These are phyloP conservation scores for Poecilia wingei DNA, from an alignment of 2,797 vertebrate species.

Conservation along the genomic window DNA sequence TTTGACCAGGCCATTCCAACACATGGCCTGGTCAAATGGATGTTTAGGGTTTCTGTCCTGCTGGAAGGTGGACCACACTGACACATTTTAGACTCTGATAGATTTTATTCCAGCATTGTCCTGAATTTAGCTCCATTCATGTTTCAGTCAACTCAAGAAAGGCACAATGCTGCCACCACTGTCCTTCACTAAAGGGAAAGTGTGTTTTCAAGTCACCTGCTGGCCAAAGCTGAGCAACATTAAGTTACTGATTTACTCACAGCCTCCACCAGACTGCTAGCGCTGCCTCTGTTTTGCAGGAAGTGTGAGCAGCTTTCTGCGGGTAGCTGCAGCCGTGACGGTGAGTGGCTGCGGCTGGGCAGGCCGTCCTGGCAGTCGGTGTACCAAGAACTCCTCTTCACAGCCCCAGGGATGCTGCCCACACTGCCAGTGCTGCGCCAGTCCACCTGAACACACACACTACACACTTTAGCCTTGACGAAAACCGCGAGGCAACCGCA, in stretches of 20 bases:
- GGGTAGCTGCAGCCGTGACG: conserved; percentile 88
- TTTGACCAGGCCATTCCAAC: background rate
- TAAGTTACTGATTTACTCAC: conserved; percentile 79
- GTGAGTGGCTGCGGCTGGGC: conserved; percentile 82
- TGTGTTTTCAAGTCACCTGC: background rate
- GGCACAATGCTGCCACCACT: background rate
- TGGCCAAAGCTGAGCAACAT: background rate
- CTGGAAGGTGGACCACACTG: background rate
- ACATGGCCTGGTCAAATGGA: too few species aligned
- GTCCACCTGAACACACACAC: conserved; percentile 81
- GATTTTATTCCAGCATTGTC: background rate
- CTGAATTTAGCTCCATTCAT: background rate
- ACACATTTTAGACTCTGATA: background rate
- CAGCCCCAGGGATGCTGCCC: conserved; percentile 85
- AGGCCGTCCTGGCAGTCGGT: conserved; percentile 84
- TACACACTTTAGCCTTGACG: background rate
- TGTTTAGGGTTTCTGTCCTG: background rate
- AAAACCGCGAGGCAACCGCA: background rate
- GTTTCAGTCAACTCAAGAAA: background rate
- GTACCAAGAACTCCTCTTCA: conserved; percentile 93
- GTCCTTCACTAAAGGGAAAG: background rate
- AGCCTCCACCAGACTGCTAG: conserved; percentile 94
- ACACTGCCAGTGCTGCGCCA: conserved; percentile 86
- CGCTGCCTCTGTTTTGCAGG: conserved; percentile 91
- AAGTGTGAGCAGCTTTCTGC: conserved; percentile 82